Conservation (phyloP, 2,113 vertebrate genomes). For the Henicopernis longicauda region DNA sequence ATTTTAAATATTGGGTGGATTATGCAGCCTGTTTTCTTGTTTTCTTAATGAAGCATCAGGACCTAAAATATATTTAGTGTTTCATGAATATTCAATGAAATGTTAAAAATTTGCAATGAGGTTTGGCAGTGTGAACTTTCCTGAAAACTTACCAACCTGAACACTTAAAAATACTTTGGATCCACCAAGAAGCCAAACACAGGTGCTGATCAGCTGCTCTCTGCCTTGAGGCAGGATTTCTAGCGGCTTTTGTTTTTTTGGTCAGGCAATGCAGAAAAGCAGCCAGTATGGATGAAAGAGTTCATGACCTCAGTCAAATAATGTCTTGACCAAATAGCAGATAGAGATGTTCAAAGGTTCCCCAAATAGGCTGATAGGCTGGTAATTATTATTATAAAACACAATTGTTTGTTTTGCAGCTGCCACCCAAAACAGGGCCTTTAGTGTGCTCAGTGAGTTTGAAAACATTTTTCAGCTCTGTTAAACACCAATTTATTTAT, state of each 20-base stretch:
- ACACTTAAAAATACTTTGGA: not conserved
- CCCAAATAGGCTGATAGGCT: not conserved
- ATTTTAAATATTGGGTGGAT: constrained; percentile 16
- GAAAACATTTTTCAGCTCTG: not conserved
- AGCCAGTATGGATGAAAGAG: not conserved
- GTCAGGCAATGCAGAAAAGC: not conserved
- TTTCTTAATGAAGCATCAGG: constrained; percentile 47
- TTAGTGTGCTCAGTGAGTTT: not conserved
- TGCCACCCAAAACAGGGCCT: not conserved
- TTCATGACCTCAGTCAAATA: not conserved
- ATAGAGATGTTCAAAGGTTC: not conserved
- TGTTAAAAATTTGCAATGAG: constrained; percentile 2
- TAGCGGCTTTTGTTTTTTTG: not conserved
- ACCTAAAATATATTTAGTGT: constrained; percentile 40
- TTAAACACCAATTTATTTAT: not conserved
- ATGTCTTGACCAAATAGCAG: not conserved
- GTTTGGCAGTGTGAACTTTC: not conserved
- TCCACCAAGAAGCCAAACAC: not conserved
- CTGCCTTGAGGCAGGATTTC: not conserved
- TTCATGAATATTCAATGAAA: constrained; percentile 44
- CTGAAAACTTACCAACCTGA: not conserved
- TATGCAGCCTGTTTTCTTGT: constrained; percentile 33
- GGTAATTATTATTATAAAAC: not conserved
- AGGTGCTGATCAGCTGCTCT: not conserved
- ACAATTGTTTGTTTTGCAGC: not conserved